These are phyloP conservation scores for Pararge aegeria DNA, from an alignment of 1,140 invertebrate species.

Conservation along the genomic window DNA sequence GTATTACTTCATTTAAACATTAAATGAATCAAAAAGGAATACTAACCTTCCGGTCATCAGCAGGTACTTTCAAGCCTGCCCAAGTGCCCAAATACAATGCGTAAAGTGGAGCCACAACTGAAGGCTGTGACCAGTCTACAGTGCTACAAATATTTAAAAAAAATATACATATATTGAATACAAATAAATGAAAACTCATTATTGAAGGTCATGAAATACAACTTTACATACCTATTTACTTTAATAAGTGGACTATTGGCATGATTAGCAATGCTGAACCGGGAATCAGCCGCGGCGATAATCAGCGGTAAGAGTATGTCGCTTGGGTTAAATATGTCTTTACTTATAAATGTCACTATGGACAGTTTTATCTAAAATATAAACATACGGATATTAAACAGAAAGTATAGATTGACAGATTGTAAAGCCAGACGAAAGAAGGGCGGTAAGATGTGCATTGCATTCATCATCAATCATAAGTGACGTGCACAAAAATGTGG, in stretches of 20 bases:
- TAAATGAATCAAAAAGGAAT: no score
- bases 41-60: slow-evolving; percentile 76
- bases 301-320: slow-evolving; percentile 90
- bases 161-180: no score
- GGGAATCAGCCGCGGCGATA: slow-evolving; percentile 92
- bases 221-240: slow-evolving; percentile 82
- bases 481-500: no score
- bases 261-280: slow-evolving; percentile 89
- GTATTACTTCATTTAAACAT: no score
- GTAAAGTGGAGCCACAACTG: slow-evolving; percentile 87
- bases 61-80: slow-evolving; percentile 60
- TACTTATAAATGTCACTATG: slow-evolving; percentile 89
- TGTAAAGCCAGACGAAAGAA: neutral
- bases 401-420: neutral
- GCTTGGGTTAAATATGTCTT: slow-evolving; percentile 87
- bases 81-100: slow-evolving; percentile 87
- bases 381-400: neutral
- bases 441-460: no score
- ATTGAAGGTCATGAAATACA: neutral
- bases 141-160: slow-evolving; percentile 81
- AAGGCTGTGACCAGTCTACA: slow-evolving; percentile 87
- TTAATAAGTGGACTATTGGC: slow-evolving; percentile 88
- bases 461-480: no score
- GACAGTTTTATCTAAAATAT: slow-evolving; percentile 66
- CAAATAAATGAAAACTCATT: no score